phyloP scores from a whole-genome alignment of 2,888 invertebrate genomes.

The Tipula helvola region DNA sequence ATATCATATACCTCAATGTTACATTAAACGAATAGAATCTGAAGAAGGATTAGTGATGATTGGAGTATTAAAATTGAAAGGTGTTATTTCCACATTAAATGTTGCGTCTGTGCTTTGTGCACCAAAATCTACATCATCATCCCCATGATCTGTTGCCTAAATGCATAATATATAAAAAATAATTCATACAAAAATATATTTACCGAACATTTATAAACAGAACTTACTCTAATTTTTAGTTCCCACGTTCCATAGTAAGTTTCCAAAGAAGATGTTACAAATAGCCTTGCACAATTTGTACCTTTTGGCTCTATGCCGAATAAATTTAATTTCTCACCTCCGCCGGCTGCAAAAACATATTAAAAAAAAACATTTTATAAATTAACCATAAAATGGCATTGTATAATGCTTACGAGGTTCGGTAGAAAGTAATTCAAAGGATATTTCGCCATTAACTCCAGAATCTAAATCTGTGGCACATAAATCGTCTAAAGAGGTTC shows the following conservation, averaged over 20 bases:
- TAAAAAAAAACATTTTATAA: neutral
- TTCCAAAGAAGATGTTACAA: conserved; percentile 35
- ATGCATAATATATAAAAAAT: neutral
- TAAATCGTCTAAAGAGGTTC: conserved; percentile 19
- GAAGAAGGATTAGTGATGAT: conserved; percentile 39
- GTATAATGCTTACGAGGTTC: neutral
- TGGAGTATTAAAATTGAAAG: conserved; percentile 46
- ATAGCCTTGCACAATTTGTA: conserved; percentile 36
- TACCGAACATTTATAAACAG: conserved; percentile 13
- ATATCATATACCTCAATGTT: conserved; percentile 25
- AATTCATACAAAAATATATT: neutral
- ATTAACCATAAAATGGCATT: conserved; percentile 14
- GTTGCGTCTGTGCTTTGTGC: conserved; percentile 30
- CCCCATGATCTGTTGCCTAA: conserved; percentile 45
- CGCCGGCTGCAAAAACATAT: neutral
- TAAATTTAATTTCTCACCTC: neutral
- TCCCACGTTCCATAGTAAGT: conserved; percentile 46
- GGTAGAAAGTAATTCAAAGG: neutral
- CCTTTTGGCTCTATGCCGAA: neutral
- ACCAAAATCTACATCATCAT: conserved; percentile 21
- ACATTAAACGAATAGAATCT: conserved; percentile 33
- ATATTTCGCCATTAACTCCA: neutral
- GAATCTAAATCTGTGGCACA: neutral
- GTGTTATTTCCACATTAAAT: conserved; percentile 39
- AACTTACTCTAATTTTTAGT: conserved; percentile 32